Evolutionary conservation across 1,140 invertebrate species (phyloP).

Genomic region (Lordiphosa stackelbergi): DNA sequence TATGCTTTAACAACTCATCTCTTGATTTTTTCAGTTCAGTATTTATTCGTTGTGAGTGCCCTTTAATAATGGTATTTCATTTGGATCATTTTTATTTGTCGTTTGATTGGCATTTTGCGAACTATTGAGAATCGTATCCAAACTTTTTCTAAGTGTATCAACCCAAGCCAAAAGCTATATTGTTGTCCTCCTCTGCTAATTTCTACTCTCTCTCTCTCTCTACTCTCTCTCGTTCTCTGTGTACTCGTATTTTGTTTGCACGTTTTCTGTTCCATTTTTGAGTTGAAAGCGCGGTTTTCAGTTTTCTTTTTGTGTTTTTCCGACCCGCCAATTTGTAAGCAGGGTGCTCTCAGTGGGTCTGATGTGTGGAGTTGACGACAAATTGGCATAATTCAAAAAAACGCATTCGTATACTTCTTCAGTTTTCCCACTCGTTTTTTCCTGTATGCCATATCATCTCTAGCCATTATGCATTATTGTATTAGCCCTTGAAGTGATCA

Average conservation of each 20-base stretch:
- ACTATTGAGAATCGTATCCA: slow-evolving; percentile 59
- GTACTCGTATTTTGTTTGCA: slow-evolving; percentile 45
- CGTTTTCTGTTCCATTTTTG: slow-evolving; percentile 44
- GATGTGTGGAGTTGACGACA: slow-evolving; percentile 27
- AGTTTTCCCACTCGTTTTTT: slow-evolving; percentile 33
- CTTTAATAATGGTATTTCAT: slow-evolving; percentile 14
- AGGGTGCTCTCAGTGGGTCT: slow-evolving; percentile 6
- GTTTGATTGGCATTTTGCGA: slow-evolving; percentile 67
- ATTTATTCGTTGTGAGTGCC: slow-evolving; percentile 9
- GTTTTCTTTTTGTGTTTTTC: background rate
- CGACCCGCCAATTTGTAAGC: background rate
- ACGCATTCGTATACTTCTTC: slow-evolving; percentile 23
- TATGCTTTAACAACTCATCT: background rate
- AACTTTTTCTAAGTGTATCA: slow-evolving; percentile 67
- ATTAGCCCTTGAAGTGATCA: slow-evolving; percentile 71
- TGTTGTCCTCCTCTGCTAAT: slow-evolving; percentile 67
- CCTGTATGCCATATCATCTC: slow-evolving; percentile 62
- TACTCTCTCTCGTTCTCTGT: slow-evolving; percentile 37
- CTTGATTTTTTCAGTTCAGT: background rate
- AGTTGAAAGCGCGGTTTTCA: slow-evolving; percentile 11
- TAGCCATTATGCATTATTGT: slow-evolving; percentile 58
- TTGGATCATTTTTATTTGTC: slow-evolving; percentile 34
- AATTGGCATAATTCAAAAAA: slow-evolving; percentile 44
- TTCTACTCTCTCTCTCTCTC: slow-evolving; percentile 59
- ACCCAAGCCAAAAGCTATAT: slow-evolving; percentile 54